A percentile compares a stretch with the other conserved stretches of the same genome.
phyloP scores from a whole-genome alignment of 2,113 vertebrate species.

The Leucopsar rothschildi region DNA sequence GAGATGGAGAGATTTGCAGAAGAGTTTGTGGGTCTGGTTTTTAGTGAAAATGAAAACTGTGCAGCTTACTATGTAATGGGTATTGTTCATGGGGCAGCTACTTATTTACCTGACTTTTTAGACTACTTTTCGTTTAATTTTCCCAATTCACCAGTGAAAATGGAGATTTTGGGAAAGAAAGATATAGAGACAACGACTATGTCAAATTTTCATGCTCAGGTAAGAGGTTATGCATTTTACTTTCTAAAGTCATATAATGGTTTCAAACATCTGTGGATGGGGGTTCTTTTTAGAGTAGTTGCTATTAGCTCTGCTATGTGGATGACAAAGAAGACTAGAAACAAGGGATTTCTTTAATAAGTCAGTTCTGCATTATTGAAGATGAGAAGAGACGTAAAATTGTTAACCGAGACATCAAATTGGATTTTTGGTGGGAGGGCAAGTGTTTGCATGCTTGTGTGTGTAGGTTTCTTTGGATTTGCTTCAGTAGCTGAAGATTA shows the following conservation, averaged over 20 bases:
- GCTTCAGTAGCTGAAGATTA: neutral
- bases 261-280: conserved; percentile 34
- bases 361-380: neutral
- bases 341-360: neutral
- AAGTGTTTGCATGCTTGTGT: neutral
- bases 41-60: conserved; percentile 90
- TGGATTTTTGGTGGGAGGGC: neutral
- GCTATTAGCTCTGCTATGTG: neutral
- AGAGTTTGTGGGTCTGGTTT: conserved; percentile 91
- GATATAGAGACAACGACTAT: conserved; percentile 99
- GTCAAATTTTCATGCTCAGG: conserved; percentile 97
- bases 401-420: neutral
- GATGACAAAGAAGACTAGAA: neutral
- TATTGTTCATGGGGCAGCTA: conserved; percentile 93
- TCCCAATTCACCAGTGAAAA: conserved; percentile 96
- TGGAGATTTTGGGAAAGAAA: conserved; percentile 98
- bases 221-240: conserved; percentile 75
- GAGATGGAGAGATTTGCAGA: conserved; percentile 94
- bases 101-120: conserved; percentile 95
- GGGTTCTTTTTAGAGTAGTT: neutral
- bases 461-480: neutral
- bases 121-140: conserved; percentile 98
- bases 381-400: neutral
- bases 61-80: conserved; percentile 96
- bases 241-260: conserved; percentile 39